Conservation (phyloP, 2,797 vertebrate species). For the Rhinatrema bivittatum region DNA sequence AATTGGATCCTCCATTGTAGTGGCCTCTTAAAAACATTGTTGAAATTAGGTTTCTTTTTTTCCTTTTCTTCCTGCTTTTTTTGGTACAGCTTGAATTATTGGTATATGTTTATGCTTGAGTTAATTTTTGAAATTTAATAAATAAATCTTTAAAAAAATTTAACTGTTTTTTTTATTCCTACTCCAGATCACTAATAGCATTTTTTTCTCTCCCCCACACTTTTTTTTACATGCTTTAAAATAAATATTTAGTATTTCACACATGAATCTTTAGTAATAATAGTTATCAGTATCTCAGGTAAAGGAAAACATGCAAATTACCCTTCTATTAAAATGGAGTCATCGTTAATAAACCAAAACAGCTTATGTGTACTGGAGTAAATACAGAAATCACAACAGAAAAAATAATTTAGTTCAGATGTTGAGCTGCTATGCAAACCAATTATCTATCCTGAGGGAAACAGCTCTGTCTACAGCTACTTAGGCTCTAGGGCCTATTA, state of each 20-base stretch:
- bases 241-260: slow-evolving; percentile 52
- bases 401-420: slow-evolving; percentile 62
- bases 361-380: slow-evolving; percentile 56
- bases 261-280: slow-evolving; percentile 36
- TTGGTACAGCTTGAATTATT: too few relatives aligned
- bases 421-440: slow-evolving; percentile 71
- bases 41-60: too few relatives aligned
- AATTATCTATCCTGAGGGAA: slow-evolving; percentile 72
- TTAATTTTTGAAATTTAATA: too few relatives aligned
- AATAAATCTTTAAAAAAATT: too few relatives aligned
- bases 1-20: too few relatives aligned
- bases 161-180: too few relatives aligned
- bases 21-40: too few relatives aligned
- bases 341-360: slow-evolving; percentile 53
- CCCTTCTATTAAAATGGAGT: slow-evolving; percentile 48
- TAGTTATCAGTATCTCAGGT: slow-evolving; percentile 50
- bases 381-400: slow-evolving; percentile 54
- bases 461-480: slow-evolving; percentile 70
- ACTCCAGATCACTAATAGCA: too few relatives aligned
- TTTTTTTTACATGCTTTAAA: too few relatives aligned
- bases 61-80: too few relatives aligned
- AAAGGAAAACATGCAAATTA: slow-evolving; percentile 48
- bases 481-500: slow-evolving; percentile 78
- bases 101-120: too few relatives aligned
- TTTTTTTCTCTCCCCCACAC: too few relatives aligned